These are phyloP conservation scores for Amphilophus citrinellus DNA, from an alignment of 2,113 vertebrate genomes.

Conservation along the genomic window DNA sequence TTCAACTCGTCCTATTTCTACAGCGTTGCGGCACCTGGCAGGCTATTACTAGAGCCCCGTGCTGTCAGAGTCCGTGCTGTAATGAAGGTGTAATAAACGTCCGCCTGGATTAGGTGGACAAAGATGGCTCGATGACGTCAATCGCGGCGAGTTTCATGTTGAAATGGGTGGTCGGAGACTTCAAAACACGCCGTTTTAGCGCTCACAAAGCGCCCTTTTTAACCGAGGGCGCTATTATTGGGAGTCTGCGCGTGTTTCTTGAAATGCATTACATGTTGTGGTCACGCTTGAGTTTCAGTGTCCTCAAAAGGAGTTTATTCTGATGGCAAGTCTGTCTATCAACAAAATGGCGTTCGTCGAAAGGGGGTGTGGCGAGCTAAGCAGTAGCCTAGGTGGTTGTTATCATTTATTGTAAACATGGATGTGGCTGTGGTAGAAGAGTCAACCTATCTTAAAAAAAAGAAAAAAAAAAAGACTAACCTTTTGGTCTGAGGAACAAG, in stretches of 20 bases:
- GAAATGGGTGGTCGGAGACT: conserved; percentile 67
- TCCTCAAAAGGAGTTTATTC: conserved; percentile 43
- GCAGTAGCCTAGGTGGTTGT: conserved; percentile 14
- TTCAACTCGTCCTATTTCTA: background rate
- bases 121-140: conserved; percentile 86
- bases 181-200: background rate
- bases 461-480: background rate
- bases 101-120: conserved; percentile 79
- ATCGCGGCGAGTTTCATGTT: conserved; percentile 76
- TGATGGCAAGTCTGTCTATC: conserved; percentile 44
- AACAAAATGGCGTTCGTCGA: conserved; percentile 80
- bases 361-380: conserved; percentile 71
- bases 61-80: conserved; percentile 68
- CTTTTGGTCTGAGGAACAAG: background rate
- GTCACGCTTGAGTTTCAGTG: background rate
- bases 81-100: conserved; percentile 78
- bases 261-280: background rate
- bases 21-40: conserved; percentile 59
- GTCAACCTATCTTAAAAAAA: background rate
- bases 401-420: conserved; percentile 31
- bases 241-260: background rate
- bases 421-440: background rate
- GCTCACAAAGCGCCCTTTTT: background rate
- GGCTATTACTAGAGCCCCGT: conserved; percentile 59
- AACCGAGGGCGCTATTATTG: accelerated